These are phyloP conservation scores for Solenopsis fugax DNA, from an alignment of 1,140 invertebrate species.

Conservation along the genomic window DNA sequence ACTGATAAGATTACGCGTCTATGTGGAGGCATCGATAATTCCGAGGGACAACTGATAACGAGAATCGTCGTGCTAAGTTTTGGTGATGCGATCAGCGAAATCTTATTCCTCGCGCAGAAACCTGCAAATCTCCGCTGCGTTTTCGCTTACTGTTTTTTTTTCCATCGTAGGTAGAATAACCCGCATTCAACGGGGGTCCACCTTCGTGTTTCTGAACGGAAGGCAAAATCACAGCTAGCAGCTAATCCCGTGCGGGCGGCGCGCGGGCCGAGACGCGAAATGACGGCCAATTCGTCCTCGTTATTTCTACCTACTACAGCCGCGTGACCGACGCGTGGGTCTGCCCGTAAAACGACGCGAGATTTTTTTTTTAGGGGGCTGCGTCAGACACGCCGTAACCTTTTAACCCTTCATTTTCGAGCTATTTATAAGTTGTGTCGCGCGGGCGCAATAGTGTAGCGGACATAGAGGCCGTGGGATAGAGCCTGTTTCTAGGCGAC, in stretches of 20 bases:
- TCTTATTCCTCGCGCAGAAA: neutral
- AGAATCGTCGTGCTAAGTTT: neutral
- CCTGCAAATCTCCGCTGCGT: neutral
- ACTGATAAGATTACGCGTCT: neutral
- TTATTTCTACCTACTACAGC: constrained; percentile 23
- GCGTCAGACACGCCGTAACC: constrained; percentile 16
- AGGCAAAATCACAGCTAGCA: neutral
- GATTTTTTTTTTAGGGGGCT: constrained; percentile 27
- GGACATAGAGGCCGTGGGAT: constrained; percentile 9
- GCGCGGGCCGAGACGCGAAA: constrained; percentile 27
- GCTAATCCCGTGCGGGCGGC: neutral
- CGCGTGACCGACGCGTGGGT: constrained; percentile 48
- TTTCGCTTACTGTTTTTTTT: neutral
- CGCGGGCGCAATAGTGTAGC: constrained; percentile 46
- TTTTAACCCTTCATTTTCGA: constrained; percentile 59
- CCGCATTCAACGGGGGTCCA: neutral
- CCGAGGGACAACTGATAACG: neutral
- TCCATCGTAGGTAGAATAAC: neutral
- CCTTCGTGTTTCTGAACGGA: neutral
- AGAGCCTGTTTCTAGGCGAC: constrained; percentile 53
- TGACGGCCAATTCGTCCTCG: constrained; percentile 47
- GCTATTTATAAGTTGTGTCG: constrained; percentile 50
- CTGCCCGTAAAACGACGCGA: neutral
- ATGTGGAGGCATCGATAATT: neutral
- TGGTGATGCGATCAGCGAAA: neutral